phyloP scores from a whole-genome alignment of 2,113 vertebrate species.

The Cnemophilus loriae region DNA sequence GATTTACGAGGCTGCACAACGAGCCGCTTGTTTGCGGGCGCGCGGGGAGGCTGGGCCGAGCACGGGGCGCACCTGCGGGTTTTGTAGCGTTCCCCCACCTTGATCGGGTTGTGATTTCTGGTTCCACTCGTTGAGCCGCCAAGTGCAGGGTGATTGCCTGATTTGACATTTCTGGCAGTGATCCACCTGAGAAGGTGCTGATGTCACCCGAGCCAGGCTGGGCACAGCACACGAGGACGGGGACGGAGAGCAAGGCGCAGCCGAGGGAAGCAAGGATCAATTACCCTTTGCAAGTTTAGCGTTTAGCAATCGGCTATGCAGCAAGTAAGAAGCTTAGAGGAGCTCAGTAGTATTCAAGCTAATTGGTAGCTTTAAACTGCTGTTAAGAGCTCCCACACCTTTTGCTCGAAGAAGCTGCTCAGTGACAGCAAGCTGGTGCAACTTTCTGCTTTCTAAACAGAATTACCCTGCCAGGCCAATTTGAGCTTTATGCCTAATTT shows the following conservation, averaged over 20 bases:
- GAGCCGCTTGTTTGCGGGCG: slow-evolving; percentile 8
- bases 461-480: neutral
- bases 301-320: neutral
- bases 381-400: slow-evolving; percentile 52
- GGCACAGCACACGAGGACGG: neutral
- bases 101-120: neutral
- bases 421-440: neutral
- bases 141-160: rapidly evolving
- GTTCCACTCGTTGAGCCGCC: neutral
- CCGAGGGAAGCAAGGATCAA: neutral
- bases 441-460: neutral
- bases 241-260: neutral
- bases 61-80: neutral
- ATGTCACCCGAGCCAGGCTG: neutral
- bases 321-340: slow-evolving; percentile 33
- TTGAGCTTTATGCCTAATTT: neutral
- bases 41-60: neutral
- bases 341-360: slow-evolving; percentile 26
- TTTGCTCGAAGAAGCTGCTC: neutral
- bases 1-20: slow-evolving; percentile 32
- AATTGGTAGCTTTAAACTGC: slow-evolving; percentile 49
- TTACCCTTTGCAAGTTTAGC: slow-evolving; percentile 28
- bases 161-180: neutral
- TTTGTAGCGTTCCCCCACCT: neutral
- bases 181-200: neutral